Conservation (phyloP, 2,888 invertebrate species). For the Apotomis betuletana region DNA sequence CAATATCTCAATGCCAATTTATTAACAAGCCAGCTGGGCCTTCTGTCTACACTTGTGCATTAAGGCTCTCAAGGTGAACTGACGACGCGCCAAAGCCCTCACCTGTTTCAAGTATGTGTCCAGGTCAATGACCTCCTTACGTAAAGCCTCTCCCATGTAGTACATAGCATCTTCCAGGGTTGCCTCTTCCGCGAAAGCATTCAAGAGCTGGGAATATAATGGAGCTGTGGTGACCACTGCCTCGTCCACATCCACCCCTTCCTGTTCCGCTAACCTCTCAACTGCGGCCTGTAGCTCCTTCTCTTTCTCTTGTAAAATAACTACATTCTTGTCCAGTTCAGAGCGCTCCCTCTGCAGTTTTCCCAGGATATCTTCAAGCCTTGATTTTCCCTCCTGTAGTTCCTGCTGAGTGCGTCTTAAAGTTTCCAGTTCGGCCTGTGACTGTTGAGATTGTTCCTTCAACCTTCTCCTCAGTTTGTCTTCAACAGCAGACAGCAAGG, state of each 20-base stretch:
- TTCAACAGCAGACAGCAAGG: constrained; percentile 96
- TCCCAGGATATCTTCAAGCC: constrained; percentile 90
- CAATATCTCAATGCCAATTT: constrained; percentile 17
- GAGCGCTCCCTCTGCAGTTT: constrained; percentile 90
- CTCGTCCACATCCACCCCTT: constrained; percentile 96
- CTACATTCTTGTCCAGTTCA: constrained; percentile 93
- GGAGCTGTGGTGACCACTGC: constrained; percentile 98
- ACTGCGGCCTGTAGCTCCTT: constrained; percentile 92
- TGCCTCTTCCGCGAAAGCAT: constrained; percentile 98
- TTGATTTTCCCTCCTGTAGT: constrained; percentile 91
- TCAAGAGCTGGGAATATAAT: constrained; percentile 96
- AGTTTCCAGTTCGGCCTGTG: constrained; percentile 96
- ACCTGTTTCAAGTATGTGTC: constrained; percentile 99
- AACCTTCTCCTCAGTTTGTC: constrained; percentile 95
- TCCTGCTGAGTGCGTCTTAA: constrained; percentile 94
- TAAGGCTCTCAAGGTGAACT: constrained; percentile 97
- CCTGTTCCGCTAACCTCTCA: constrained; percentile 89
- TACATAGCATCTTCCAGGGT: constrained; percentile 99
- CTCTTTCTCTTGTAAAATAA: constrained; percentile 93
- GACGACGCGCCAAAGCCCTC: constrained; percentile 95
- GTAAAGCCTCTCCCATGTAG: constrained; percentile 97
- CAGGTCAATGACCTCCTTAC: constrained; percentile 96
- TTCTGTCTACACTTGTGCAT: constrained; percentile 99
- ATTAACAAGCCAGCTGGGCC: constrained; percentile 91
- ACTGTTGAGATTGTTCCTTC: constrained; percentile 94